phyloP scores from a whole-genome alignment of 2,888 invertebrate genomes.

The Scaptomyza caliginosa region DNA sequence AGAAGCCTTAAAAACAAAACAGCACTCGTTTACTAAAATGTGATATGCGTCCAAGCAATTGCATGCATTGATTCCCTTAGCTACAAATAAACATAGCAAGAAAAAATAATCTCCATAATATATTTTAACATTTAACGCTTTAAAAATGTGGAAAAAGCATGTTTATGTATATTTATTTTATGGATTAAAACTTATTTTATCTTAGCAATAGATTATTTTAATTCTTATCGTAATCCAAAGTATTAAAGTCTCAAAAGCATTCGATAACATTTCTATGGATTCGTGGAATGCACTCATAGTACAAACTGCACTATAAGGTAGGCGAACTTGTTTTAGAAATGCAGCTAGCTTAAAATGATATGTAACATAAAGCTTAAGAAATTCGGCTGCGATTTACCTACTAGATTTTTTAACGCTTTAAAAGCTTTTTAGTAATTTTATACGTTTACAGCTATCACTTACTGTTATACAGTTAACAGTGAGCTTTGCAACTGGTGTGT shows the following conservation, averaged over 20 bases:
- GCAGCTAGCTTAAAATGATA: neutral
- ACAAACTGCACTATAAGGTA: neutral
- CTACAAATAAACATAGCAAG: neutral
- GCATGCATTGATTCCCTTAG: neutral
- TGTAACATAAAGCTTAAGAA: neutral
- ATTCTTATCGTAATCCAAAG: neutral
- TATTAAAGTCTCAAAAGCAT: neutral
- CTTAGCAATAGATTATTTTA: no score
- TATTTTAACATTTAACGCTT: neutral
- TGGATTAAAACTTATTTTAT: neutral
- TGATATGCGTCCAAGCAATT: constrained; percentile 1
- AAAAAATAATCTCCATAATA: neutral
- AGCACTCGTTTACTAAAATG: constrained; percentile 40
- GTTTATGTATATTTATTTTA: no score
- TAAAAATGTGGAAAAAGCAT: no score
- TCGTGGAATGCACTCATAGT: neutral
- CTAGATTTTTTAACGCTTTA: neutral
- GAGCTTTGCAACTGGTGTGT: neutral
- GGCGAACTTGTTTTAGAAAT: neutral
- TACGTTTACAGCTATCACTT: neutral
- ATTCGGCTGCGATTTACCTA: neutral
- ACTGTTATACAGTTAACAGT: neutral
- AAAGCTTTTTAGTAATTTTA: neutral
- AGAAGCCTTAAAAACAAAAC: constrained; percentile 57
- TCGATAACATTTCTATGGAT: neutral